phyloP scores from a whole-genome alignment of 2,113 vertebrate species.

The Tupaia tana region DNA sequence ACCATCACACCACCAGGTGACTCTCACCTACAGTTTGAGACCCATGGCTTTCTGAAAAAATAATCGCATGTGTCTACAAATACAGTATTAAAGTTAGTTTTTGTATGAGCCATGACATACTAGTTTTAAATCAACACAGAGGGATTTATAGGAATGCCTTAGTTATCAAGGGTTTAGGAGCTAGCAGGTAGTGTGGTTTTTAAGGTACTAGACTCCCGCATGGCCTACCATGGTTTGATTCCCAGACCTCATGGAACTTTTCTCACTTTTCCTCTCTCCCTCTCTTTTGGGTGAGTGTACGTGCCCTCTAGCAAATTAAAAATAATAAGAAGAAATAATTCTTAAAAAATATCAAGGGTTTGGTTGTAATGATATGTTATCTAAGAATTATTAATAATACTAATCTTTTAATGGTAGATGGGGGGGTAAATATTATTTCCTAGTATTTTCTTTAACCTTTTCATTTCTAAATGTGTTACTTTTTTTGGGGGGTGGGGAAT shows the following conservation, averaged over 20 bases:
- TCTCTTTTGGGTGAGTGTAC: too few species aligned
- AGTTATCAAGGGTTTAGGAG: neutral
- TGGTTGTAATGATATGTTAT: conserved; percentile 44
- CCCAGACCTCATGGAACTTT: too few species aligned
- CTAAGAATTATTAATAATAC: conserved; percentile 31
- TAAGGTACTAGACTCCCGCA: too few species aligned
- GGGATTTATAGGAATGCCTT: neutral
- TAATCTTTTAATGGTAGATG: conserved; percentile 7
- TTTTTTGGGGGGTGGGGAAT: neutral
- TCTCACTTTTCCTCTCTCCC: too few species aligned
- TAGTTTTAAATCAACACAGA: conserved; percentile 8
- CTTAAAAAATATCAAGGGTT: neutral
- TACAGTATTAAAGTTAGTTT: neutral
- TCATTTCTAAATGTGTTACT: neutral
- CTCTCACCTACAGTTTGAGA: neutral
- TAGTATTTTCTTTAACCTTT: conserved; percentile 18
- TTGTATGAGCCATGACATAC: neutral
- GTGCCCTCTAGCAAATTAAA: too few species aligned
- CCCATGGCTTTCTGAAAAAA: conserved; percentile 16
- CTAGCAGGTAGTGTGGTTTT: too few species aligned
- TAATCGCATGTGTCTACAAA: neutral
- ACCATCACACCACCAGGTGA: too few species aligned
- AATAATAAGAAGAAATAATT: too few species aligned
- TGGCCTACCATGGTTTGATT: too few species aligned
- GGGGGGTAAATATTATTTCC: neutral